Evolutionary conservation across 2,797 vertebrate genomes (phyloP), one percentile per base, ranked within the genome.

Genomic region (Chelon labrosus): DNA sequence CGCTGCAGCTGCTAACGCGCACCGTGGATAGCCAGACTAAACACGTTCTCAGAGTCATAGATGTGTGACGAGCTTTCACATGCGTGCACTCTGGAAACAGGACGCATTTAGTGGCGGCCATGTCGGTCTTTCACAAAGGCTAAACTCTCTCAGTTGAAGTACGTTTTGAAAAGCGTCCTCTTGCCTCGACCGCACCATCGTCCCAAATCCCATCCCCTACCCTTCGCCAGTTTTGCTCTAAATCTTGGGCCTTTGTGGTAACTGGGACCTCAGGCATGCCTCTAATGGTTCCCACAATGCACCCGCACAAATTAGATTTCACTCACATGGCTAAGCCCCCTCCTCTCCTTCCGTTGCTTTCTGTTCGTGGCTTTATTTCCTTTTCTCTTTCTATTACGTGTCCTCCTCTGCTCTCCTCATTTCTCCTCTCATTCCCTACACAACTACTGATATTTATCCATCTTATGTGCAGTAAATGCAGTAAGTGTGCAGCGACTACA

Each of bases 261-360:
- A 85, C 75, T 66, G 72, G 75, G 64, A 75, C 85, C 76, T 22
- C 46, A 79, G 82, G 84, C 84, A 53, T 65, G 72, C 75, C 84
- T 91, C 84, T 80, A 77, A 57, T n/a, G 50, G 59, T 64, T 81
- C 73, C 79, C 81, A 87, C 71, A 86, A 79, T 87, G 81, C 86
- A 85, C 65, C 82, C 80, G 53, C 60, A 72, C 84, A 91, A 86
- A 91, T 93, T 80, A 58, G 69, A 84, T 89, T 73, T 85, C 65
- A 10, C 86, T 73, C 82, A 80, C 76, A 80, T 63, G 77, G 73
- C 73, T 72, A 60, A 70, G 51, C 59, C 76, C 60, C 31, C 35
- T 67, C n/a, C 13, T 64, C 46, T 51, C 47, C 31, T 65, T 27
- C 31, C 5, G 1, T 17, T 59, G 49, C 12, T 59, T 55, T 65